These are phyloP conservation scores for Phenganax stokvisi DNA, from an alignment of 92 coral and sea anemone genomes.

Conservation along the genomic window DNA sequence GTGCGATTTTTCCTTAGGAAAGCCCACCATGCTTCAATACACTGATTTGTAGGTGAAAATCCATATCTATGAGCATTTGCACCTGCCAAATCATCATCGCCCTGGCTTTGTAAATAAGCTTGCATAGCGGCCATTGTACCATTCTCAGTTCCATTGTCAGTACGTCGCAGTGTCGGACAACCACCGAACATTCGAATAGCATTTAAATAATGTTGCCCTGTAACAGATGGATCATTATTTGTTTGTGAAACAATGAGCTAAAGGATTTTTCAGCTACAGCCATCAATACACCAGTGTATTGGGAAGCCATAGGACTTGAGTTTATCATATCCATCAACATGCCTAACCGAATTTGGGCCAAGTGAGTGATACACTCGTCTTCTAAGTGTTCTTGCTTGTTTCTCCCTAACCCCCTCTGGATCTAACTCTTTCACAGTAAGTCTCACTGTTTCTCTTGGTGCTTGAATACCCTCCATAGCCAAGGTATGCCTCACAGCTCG, in stretches of 20 bases:
- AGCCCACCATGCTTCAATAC: constrained; percentile 28
- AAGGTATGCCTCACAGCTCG: constrained; percentile 16
- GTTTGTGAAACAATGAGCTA: not conserved
- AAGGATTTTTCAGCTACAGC: constrained; percentile 21
- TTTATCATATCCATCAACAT: constrained; percentile 11
- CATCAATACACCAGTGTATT: constrained; percentile 2
- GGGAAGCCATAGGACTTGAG: constrained; percentile 12
- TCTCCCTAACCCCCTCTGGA: constrained; percentile 29
- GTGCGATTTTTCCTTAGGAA: constrained; percentile 5
- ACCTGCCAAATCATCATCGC: constrained; percentile 11
- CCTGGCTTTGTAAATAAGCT: not conserved
- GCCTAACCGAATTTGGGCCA: constrained; percentile 3
- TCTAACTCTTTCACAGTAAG: constrained; percentile 24
- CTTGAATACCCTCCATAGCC: constrained; percentile 30
- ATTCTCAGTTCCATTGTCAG: constrained; percentile 31
- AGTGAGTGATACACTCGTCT: constrained; percentile 15
- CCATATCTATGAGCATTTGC: constrained; percentile 24
- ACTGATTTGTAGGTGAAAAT: constrained; percentile 29
- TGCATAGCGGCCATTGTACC: constrained; percentile 11
- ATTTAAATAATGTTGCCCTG: constrained; percentile 3
- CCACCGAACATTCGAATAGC: constrained; percentile 15
- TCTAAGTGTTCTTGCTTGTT: constrained; percentile 16
- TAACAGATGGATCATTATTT: constrained; percentile 17
- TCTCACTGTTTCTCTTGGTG: constrained; percentile 19
- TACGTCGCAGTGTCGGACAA: constrained; percentile 22